A percentile compares a stretch with the other conserved stretches of the same genome.
Evolutionary conservation across 1,140 invertebrate species (phyloP).

Genomic region (Portunus trituberculatus): DNA sequence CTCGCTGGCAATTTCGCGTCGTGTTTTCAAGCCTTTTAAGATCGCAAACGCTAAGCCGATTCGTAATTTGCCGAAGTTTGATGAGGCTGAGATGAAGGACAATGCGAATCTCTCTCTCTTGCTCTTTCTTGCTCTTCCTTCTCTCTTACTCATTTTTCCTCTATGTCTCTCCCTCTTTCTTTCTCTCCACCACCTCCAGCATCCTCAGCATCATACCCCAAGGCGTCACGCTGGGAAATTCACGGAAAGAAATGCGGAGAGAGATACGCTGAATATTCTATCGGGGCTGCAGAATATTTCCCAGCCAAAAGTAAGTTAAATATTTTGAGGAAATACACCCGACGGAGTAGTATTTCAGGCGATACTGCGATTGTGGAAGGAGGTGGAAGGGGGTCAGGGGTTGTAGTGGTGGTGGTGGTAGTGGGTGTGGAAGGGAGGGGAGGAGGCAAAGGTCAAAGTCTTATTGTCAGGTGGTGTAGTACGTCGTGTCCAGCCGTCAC

Average conservation of each 20-base stretch:
- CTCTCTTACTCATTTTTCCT: not conserved
- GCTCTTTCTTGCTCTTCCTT: not conserved
- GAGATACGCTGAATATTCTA: not conserved
- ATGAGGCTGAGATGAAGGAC: not conserved
- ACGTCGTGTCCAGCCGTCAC: not conserved
- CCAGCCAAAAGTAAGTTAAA: not conserved
- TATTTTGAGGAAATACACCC: constrained; percentile 23
- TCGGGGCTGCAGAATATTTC: not conserved
- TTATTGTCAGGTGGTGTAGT: not conserved
- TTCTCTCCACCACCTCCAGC: not conserved
- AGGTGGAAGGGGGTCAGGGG: not conserved
- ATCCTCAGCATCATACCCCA: not conserved
- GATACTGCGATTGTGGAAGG: not conserved
- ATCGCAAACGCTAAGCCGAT: not conserved
- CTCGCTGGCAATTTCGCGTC: too few relatives aligned
- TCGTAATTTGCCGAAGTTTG: not conserved
- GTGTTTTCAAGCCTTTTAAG: not conserved
- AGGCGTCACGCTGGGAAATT: not conserved
- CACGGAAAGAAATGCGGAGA: not conserved
- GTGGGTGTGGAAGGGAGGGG: not conserved
- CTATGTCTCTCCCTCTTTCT: not conserved
- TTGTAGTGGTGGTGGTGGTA: not conserved
- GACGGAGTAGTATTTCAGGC: not conserved
- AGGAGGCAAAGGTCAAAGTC: not conserved
- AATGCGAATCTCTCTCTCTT: not conserved